phyloP scores from a whole-genome alignment of 2,113 vertebrate genomes.

The Chaetodon auriga region DNA sequence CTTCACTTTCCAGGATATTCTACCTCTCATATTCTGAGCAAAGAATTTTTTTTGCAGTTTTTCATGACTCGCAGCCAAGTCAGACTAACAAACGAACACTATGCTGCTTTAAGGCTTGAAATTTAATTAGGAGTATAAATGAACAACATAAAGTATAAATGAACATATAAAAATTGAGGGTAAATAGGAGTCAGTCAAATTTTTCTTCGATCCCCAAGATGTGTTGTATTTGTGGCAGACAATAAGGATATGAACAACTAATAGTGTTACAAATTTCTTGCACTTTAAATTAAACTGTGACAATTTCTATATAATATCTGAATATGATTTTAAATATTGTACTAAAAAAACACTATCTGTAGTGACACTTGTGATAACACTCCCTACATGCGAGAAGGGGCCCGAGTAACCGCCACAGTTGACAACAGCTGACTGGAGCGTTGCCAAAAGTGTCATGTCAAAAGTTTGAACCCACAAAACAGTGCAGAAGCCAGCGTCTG shows the following conservation, averaged over 20 bases:
- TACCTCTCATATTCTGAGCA: not conserved
- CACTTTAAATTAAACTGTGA: not conserved
- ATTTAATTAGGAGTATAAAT: not conserved
- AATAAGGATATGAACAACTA: not conserved
- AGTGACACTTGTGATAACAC: not conserved
- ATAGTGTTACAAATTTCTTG: not conserved
- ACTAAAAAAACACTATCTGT: not conserved
- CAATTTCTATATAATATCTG: not conserved
- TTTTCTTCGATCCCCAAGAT: not conserved
- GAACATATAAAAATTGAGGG: no score
- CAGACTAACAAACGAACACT: not conserved
- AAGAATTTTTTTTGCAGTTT: not conserved
- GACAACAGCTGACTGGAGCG: not conserved
- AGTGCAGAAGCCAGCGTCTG: not conserved
- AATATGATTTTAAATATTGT: not conserved
- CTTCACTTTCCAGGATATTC: not conserved
- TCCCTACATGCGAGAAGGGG: not conserved
- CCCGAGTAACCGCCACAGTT: not conserved
- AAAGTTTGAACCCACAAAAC: not conserved
- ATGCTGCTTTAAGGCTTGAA: not conserved
- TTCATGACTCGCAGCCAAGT: not conserved
- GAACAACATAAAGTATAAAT: not conserved
- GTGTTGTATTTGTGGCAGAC: not conserved
- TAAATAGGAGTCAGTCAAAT: not conserved
- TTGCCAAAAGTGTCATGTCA: not conserved